phyloP scores from a whole-genome alignment of 2,113 vertebrate species.

The Athene cunicularia region DNA sequence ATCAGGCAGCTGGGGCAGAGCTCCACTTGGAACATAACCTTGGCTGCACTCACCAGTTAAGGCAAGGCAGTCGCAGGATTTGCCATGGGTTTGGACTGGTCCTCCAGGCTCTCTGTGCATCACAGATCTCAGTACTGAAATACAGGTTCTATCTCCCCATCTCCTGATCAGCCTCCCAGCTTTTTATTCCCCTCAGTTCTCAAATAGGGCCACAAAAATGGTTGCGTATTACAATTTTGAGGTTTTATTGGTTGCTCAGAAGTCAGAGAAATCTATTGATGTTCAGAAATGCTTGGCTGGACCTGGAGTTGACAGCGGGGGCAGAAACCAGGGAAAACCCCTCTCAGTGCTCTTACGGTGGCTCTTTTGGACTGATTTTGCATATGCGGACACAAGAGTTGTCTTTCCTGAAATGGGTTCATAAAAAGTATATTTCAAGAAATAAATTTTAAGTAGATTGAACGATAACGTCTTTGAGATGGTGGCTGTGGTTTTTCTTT shows the following conservation, averaged over 20 bases:
- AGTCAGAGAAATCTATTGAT: not conserved
- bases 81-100: not conserved
- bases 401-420: not conserved
- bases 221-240: not conserved
- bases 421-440: not conserved
- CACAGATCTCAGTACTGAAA: not conserved
- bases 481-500: not conserved
- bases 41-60: not conserved
- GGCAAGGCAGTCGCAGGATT: not conserved
- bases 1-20: not conserved
- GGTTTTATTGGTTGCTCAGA: not conserved
- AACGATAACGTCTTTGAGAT: not conserved
- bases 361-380: not conserved
- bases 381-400: not conserved
- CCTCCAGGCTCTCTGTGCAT: constrained; percentile 51
- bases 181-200: not conserved
- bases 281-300: not conserved
- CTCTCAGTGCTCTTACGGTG: not conserved
- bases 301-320: not conserved
- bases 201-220: not conserved
- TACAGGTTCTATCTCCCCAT: not conserved
- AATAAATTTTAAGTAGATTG: not conserved
- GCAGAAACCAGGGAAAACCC: not conserved
- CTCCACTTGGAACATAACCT: not conserved
- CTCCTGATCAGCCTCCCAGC: not conserved